A percentile compares a stretch with the other conserved stretches of the same genome.
These are phyloP conservation scores for Oscheius onirici DNA, from an alignment of 2,888 invertebrate genomes.

Conservation along the genomic window DNA sequence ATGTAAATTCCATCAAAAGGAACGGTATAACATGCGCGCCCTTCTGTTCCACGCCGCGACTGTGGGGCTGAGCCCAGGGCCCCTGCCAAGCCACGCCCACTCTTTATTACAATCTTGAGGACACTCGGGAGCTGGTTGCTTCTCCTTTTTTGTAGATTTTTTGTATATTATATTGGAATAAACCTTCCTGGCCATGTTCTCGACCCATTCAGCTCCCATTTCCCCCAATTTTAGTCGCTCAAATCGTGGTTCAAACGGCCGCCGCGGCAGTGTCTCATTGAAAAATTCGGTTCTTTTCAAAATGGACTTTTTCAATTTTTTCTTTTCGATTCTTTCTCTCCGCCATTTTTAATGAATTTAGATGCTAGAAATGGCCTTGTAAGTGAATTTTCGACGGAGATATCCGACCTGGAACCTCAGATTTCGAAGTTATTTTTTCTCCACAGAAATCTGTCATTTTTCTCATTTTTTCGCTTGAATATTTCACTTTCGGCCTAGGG, in stretches of 20 bases:
- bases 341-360: background rate
- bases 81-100: constrained; percentile 44
- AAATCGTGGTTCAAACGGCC: background rate
- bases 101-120: constrained; percentile 59
- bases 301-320: constrained; percentile 14
- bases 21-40: constrained; percentile 20
- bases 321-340: constrained; percentile 12
- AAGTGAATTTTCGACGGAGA: background rate
- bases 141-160: constrained; percentile 30
- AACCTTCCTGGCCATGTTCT: too few relatives aligned
- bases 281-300: background rate
- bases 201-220: background rate
- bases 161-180: background rate
- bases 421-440: background rate
- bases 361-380: background rate
- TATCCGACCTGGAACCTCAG: background rate
- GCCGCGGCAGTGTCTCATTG: background rate
- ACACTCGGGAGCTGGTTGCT: constrained; percentile 38
- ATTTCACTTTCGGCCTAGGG: background rate
- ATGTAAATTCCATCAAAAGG: background rate
- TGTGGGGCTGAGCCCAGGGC: constrained; percentile 28
- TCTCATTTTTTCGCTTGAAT: background rate
- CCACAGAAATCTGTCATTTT: background rate
- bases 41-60: constrained; percentile 22
- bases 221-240: background rate